Evolutionary conservation across 2,797 vertebrate genomes (phyloP), one percentile per base, ranked within the genome.

Genomic region (Sebastes oblongus): DNA sequence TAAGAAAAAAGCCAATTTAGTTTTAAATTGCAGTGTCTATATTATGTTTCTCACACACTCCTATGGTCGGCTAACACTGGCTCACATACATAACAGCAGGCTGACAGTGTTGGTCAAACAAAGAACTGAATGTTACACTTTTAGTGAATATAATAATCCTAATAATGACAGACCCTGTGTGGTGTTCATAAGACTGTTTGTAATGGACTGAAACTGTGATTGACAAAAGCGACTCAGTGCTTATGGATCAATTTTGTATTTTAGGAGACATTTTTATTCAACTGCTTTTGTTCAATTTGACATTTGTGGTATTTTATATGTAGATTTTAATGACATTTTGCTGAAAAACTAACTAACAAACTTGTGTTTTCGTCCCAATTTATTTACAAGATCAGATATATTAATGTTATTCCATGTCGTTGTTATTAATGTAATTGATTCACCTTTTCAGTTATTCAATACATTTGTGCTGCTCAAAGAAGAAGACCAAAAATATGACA

Each of bases 321-420:
- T 22, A n/a, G 9, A 39, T 59, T 46, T 56, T 46, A 76, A 76
- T 64, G 24, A 58, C 18, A 30, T 18, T 9, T 10, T 60, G 25
- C 42, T 4, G 10, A 24, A 42, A 13, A 58, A 20, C 8, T 36
- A 32, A 74, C 27, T 6, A 8, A 75, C 71, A 58, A 72, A 50
- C 18, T 1, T 54, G n/a, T 65, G 18, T 83, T 77, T 87, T 50
- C n/a, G 30, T 64, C 54, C n/a, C 20, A 68, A 25, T 66, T 56
- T 52, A 20, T 73, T 25, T 22, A 34, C 29, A 50, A 32, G n/a
- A 52, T 66, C 16, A 34, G 27, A 83, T 12, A 82, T 69, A 72
- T 22, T 27, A 11, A n/a, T 66, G 20, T 4, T 32, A 46, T 69
- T 76, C 9, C n/a, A 39, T 65, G 68, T 50, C 46, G 32, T 27